phyloP scores from a whole-genome alignment of 2,888 invertebrate genomes.

The Thera britannica region DNA sequence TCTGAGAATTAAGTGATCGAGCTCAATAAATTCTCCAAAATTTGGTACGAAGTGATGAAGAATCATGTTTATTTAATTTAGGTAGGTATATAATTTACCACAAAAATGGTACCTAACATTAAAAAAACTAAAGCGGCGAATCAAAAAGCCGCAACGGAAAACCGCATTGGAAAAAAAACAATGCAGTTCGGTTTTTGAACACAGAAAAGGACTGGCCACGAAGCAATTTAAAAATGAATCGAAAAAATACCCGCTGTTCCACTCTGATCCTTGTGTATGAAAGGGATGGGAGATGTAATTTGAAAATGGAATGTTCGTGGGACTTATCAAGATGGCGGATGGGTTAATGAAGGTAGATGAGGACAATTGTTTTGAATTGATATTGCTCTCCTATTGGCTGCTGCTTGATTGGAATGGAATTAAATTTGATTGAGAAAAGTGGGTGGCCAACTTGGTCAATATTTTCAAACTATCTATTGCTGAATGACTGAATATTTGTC shows the following conservation, averaged over 20 bases:
- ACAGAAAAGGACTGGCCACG: conserved; percentile 46
- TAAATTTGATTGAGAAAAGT: conserved; percentile 37
- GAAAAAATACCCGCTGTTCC: conserved; percentile 42
- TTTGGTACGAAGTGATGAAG: no score
- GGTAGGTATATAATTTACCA: conserved; percentile 15
- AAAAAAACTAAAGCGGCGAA: conserved; percentile 31
- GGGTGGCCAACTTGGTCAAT: conserved; percentile 4
- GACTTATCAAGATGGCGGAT: conserved; percentile 48
- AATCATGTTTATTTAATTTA: background rate
- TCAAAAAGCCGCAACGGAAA: conserved; percentile 36
- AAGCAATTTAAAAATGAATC: conserved; percentile 48
- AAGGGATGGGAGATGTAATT: conserved; percentile 40
- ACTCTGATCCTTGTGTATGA: conserved; percentile 29
- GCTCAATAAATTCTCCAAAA: no score
- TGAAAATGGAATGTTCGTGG: conserved; percentile 47
- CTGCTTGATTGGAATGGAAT: conserved; percentile 41
- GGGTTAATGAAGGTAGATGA: conserved; percentile 48
- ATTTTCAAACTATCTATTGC: background rate
- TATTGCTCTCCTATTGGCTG: conserved; percentile 43
- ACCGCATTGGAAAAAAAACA: conserved; percentile 41
- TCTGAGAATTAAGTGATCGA: no score
- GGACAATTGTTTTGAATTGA: conserved; percentile 49
- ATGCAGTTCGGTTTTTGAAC: conserved; percentile 36
- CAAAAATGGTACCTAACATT: conserved; percentile 9
- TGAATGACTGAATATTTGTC: background rate